phyloP scores from a whole-genome alignment of 2,113 vertebrate genomes.

The Prietella phreatophila region DNA sequence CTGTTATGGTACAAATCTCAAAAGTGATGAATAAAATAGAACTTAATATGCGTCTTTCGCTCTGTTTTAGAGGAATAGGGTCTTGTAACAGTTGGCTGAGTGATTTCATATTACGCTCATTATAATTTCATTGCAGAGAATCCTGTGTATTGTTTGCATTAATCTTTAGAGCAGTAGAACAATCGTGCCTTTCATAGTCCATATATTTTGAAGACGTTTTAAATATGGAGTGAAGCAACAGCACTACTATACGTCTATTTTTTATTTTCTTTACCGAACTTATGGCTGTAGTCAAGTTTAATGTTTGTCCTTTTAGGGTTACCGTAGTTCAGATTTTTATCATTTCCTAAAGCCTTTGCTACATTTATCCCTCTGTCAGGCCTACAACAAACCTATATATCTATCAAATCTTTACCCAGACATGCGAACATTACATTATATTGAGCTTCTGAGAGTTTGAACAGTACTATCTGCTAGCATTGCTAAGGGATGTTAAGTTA shows the following conservation, averaged over 20 bases:
- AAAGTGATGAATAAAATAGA: background rate
- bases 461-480: background rate
- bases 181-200: background rate
- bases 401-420: background rate
- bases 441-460: background rate
- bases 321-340: background rate
- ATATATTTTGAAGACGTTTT: background rate
- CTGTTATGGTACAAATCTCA: background rate
- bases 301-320: slow-evolving; percentile 2
- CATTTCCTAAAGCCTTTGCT: background rate
- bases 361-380: background rate
- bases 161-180: background rate
- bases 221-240: background rate
- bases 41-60: background rate
- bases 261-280: too few relatives aligned
- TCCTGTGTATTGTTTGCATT: background rate
- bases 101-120: background rate
- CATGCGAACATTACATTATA: background rate
- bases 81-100: background rate
- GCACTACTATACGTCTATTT: background rate
- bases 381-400: background rate
- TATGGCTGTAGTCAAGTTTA: background rate
- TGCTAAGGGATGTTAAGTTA: background rate
- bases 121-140: background rate
- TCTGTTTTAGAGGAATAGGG: background rate